Evolutionary conservation across 1,140 invertebrate species (phyloP), one percentile per base, ranked within the genome.

Genomic region (Theocolax elegans): DNA sequence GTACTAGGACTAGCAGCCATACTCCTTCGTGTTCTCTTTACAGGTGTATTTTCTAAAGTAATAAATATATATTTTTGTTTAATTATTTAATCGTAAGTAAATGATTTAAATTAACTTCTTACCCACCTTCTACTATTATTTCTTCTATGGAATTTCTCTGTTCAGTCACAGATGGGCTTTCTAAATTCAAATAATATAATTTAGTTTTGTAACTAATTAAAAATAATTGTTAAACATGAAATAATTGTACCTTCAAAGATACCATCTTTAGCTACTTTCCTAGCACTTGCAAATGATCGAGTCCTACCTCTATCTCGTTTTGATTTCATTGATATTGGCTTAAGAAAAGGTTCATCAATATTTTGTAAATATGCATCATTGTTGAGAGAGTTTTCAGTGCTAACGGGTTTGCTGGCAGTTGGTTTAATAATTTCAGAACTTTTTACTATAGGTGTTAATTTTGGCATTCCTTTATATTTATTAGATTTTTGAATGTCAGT

Each of bases 1-100:
- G 85, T 85, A 72, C 81, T 86, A 17, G 84, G 84, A 78, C 85
- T 86, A 54, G 86, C 83, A 51, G 76, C 78, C 74, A 83, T 77
- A 56, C 21, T 66, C 46, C 59, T 62, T 19, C 59, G 59, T 17
- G 59, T 44, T 19, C 49, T 56, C 31, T 66, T 56, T 48, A 35
- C n/a, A 35, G 64, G 53, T 42, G 23, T 3, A 38, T 23, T 56
- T 56, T 66, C 63, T 66, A 25, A 23, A 58, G 35, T 15, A 23
- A 65, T 25, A 6, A 42, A 56, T 1, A 29, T 3, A 31, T 2
- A 48, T 35, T 35, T 48, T 46, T 31, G 42, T 29, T 31, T 53
- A 19, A 25, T 51, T 44, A 8, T 23, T 27, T 8, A 17, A 58
- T n/a, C 21, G 46, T 15, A n/a, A 46, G 17, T 48, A 48, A 44